Conservation (phyloP, 2,888 invertebrate genomes). For the Pachymerium ferrugineum region DNA sequence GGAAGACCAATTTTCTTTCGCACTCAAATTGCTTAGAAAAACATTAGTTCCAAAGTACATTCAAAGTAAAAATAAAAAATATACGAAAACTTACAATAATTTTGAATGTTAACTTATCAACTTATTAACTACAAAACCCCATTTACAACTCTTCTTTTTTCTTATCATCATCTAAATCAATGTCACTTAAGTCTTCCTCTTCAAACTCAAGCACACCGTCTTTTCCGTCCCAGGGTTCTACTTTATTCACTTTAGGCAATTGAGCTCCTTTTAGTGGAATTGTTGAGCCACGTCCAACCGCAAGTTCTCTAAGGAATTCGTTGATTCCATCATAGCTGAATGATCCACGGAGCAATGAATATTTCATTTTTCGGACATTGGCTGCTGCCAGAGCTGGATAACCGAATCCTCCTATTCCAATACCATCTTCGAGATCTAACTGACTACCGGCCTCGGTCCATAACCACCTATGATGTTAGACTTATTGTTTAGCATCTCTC, state of each 20-base stretch:
- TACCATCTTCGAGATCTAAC: constrained; percentile 70
- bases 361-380: constrained; percentile 95
- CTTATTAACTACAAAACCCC: no score
- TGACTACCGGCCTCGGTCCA: constrained; percentile 93
- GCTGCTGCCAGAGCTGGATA: constrained; percentile 98
- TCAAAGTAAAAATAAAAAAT: no score
- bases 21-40: no score
- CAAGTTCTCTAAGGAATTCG: constrained; percentile 87
- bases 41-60: no score
- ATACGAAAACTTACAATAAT: no score
- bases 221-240: constrained; percentile 88
- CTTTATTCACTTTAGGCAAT: constrained; percentile 63
- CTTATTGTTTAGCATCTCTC: neutral
- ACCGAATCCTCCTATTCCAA: constrained; percentile 97
- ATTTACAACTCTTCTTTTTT: constrained; percentile 40
- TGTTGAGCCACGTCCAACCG: constrained; percentile 88
- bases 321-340: constrained; percentile 92
- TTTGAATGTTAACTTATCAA: no score
- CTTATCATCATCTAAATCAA: constrained; percentile 61
- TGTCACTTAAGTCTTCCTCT: constrained; percentile 85
- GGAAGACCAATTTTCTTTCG: no score
- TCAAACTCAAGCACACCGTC: constrained; percentile 86
- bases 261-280: constrained; percentile 76
- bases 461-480: constrained; percentile 61
- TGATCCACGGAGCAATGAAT: constrained; percentile 83